These are phyloP conservation scores for Gryllus bimaculatus DNA, from an alignment of 1,140 invertebrate species.

Conservation along the genomic window DNA sequence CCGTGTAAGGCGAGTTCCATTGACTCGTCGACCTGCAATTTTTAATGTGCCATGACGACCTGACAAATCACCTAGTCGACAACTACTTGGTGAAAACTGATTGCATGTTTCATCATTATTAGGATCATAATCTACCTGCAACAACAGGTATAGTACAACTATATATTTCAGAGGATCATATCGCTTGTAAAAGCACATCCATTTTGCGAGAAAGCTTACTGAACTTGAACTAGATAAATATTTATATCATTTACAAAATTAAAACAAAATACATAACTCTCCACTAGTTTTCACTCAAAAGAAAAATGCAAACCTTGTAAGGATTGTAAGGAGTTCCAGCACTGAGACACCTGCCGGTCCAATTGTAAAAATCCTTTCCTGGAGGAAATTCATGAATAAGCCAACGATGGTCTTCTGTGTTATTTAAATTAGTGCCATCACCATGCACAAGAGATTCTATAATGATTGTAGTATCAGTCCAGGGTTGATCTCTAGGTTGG, in stretches of 20 bases:
- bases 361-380: slow-evolving; percentile 85
- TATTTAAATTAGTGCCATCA: slow-evolving; percentile 72
- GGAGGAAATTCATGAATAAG: slow-evolving; percentile 48
- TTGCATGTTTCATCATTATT: slow-evolving; percentile 10
- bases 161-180: too few relatives aligned
- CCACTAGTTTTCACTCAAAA: neutral
- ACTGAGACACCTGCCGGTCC: slow-evolving; percentile 73
- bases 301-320: slow-evolving; percentile 48
- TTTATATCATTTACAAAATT: too few relatives aligned
- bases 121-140: slow-evolving; percentile 10
- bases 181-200: too few relatives aligned
- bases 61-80: slow-evolving; percentile 40
- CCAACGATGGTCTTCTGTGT: slow-evolving; percentile 62
- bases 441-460: slow-evolving; percentile 64
- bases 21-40: slow-evolving; percentile 59
- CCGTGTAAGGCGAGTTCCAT: slow-evolving; percentile 54
- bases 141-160: too few relatives aligned
- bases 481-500: slow-evolving; percentile 67
- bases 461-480: slow-evolving; percentile 72
- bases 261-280: too few relatives aligned
- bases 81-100: slow-evolving; percentile 11
- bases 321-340: slow-evolving; percentile 74
- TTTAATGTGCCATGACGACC: slow-evolving; percentile 57
- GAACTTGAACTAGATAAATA: too few relatives aligned
- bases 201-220: too few relatives aligned